A percentile compares a stretch with the other conserved stretches of the same genome.
Conservation (phyloP, 2,113 vertebrate species). For the Hystrix cristata region DNA sequence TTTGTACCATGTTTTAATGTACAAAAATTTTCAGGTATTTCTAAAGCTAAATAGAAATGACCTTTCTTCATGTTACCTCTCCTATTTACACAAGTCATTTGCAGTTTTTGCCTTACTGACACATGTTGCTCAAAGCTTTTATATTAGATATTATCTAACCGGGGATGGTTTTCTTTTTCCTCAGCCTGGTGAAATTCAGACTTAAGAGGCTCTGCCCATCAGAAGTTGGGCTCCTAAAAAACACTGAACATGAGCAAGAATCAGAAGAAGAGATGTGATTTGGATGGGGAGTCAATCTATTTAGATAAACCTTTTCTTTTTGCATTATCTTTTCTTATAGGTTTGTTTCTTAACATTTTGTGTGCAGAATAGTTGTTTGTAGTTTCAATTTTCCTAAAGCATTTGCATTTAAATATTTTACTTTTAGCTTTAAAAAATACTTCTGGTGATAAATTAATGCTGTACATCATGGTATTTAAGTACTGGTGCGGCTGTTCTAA, state of each 20-base stretch:
- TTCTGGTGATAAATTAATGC: conserved; percentile 29
- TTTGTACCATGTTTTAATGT: not conserved
- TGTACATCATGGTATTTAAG: not conserved
- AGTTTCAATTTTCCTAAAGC: conserved; percentile 31
- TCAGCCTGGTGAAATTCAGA: conserved; percentile 92
- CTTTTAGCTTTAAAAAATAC: conserved; percentile 52
- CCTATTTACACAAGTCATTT: not conserved
- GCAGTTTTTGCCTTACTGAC: not conserved
- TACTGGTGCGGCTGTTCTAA: not conserved
- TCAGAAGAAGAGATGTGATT: conserved; percentile 95
- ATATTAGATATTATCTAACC: conserved; percentile 28
- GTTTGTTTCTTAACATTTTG: conserved; percentile 54
- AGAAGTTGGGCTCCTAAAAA: conserved; percentile 96
- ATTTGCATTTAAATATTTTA: conserved; percentile 52
- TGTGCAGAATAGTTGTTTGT: conserved; percentile 20
- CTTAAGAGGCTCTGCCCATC: conserved; percentile 91
- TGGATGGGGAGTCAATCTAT: conserved; percentile 51
- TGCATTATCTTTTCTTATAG: not conserved
- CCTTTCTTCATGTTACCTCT: not conserved
- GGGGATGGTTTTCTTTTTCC: conserved; percentile 40
- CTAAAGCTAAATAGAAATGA: conserved; percentile 22
- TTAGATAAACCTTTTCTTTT: conserved; percentile 52
- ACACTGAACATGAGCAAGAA: conserved; percentile 91
- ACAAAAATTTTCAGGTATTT: not conserved
- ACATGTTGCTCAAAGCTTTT: not conserved